Evolutionary conservation across 2,797 vertebrate species (phyloP), one percentile per base, ranked within the genome.

Genomic region (Apogon hyalosoma): DNA sequence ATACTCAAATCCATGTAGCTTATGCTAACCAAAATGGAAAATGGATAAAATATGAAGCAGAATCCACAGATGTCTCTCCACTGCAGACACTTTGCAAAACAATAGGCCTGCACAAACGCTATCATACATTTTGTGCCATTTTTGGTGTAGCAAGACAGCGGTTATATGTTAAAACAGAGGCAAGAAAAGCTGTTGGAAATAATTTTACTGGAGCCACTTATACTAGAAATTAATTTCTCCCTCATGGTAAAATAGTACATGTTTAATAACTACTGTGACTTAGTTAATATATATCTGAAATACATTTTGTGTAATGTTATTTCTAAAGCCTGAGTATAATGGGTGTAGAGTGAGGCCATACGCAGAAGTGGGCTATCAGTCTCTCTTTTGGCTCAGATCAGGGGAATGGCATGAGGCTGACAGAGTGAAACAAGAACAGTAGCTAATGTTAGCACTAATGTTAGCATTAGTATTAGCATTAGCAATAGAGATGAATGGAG

Each of bases 391-490:
- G 85, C 86, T 75, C 47, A 8, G 69, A 69, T 63, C 57, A 11
- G 36, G 51, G 72, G 79, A 83, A 88, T 83, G 81, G 82, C 80
- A 87, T 86, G 70, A 61, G 82, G 77, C 87, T 87, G 84, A 88
- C 81, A 63, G 80, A 87, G 83, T 85, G 86, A 89, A 90, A 90
- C 85, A 87, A 76, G 88, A 92, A 91, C 89, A 87, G 89, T 88
- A 88, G 88, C 91, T 90, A 90, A 90, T 90, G 88, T 92, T 91
- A 90, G 86, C 83, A 82, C 82, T 86, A 80, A 88, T 90, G 83
- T 89, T 91, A 90, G 87, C 87, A 85, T 90, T 82, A 80, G 82
- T 82, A 75, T 88, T 92, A 91, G 88, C 87, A 87, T 90, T 87
- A 80, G 85, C 85, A 67, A 48, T 59, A 53, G 86, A 81, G 82